Conservation (phyloP, 1,140 invertebrate species). For the Drosophila sulfurigaster region DNA sequence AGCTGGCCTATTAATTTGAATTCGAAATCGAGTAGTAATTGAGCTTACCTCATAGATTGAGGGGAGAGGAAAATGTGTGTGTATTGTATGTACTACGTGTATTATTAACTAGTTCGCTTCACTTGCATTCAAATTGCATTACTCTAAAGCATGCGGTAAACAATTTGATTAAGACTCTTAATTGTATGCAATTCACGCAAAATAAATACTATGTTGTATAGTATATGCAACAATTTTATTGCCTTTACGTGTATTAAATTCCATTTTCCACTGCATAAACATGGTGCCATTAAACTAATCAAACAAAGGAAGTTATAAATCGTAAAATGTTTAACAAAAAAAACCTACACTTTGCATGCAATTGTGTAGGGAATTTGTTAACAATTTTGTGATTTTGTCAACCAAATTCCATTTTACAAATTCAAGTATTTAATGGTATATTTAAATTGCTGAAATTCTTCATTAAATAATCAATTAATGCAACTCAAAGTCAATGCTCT, state of each 20-base stretch:
- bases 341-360: constrained; percentile 8
- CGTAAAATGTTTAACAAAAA: not conserved
- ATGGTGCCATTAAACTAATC: not conserved
- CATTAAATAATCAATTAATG: constrained; percentile 6
- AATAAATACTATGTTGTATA: constrained; percentile 45
- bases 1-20: constrained; percentile 46
- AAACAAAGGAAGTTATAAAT: constrained; percentile 7
- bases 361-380: not conserved
- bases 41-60: constrained; percentile 10
- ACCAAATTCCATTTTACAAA: not conserved
- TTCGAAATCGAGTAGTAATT: constrained; percentile 35
- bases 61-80: not conserved
- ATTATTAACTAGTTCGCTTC: constrained; percentile 36
- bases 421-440: not conserved
- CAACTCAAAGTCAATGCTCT: not conserved
- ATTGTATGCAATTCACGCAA: constrained; percentile 38
- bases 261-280: constrained; percentile 32
- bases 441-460: constrained; percentile 1
- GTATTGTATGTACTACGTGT: not conserved
- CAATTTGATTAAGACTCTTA: constrained; percentile 11
- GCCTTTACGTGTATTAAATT: constrained; percentile 56
- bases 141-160: not conserved
- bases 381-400: not conserved
- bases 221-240: constrained; percentile 31
- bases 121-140: constrained; percentile 11